Evolutionary conservation across 2,888 invertebrate species (phyloP), one percentile per base, ranked within the genome.

Genomic region (Caenorhabditis auriculariae): DNA sequence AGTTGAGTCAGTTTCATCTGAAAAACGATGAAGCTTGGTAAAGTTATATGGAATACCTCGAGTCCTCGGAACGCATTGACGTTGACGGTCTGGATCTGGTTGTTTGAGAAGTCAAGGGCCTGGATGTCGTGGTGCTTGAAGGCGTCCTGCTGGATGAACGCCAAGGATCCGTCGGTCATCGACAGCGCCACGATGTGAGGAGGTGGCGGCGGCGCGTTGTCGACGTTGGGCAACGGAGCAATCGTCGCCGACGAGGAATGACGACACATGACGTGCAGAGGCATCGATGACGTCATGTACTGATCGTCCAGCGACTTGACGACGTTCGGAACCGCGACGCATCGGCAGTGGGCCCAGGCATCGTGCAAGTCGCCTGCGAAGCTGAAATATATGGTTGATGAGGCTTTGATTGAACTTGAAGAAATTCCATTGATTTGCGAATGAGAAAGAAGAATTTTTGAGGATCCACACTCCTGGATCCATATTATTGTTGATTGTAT

Each of bases 51-150:
- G 7, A 12, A n/a, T n/a, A 75, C 78, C 69, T 81, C 80, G 3
- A 81, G 56, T n/a, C 78, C 78, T 23, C 78, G 62, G 50, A 81
- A 81, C 3, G 80, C 78, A 46, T 81, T 81, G 17, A 76, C 80
- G 57, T 82, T 81, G 24, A 82, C 67, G 2, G 72, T 74, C 46
- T 77, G 75, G 17, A 82, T 80, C 19, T 74, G 69, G 46, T 82
- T 81, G 35, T 71, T 50, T 3, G 69, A 69, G 32, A 82, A 62
- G 46, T 78, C 77, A 23, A 82, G 59, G 3, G 67, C 58, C 19
- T 79, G 71, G 23, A 80, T 73, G 32, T 66, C 60, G n/a, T 79
- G 74, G 24, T 68, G 62, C 26, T 74, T 71, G 60, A 80, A 80
- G 7, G 72, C 69, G 49, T 80, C 80, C 56, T 76, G 70, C 28